Evolutionary conservation across 2,888 invertebrate species (phyloP), one percentile per base, ranked within the genome.

Genomic region (Rhaphigaster nebulosa): DNA sequence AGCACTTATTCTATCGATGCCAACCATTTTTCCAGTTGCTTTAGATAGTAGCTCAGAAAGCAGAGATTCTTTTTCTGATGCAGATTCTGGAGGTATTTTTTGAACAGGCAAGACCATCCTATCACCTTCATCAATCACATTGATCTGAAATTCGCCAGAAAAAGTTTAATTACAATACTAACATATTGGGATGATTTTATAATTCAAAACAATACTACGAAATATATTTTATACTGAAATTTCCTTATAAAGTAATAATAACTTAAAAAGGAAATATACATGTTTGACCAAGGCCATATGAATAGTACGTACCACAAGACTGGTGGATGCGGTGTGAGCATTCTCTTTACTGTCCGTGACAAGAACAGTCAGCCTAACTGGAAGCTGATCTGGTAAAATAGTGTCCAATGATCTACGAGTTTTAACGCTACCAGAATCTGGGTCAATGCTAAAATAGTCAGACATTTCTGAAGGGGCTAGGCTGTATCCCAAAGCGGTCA

Each of bases 1-100:
- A 1, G 96, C 95, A n/a, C 97, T 96, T n/a, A 98, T 95, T 92
- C 96, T 96, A 93, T 98, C 98, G 87, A 98, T 95, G 0, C 98
- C 97, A 6, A 97, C 96, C 23, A 98, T 95, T 12, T 97, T 94
- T 0, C 96, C 96, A 15, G 96, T 96, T 91, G 96, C 95, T 76
- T 96, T 96, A 93, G 97, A 96, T 20, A 97, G 94, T 0, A 96
- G 95, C 13, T 95, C 94, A 0, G 96, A 94, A 52, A 97, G 95
- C 65, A 95, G 95, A 92, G 93, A 93, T 23, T 95, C 94, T 18
- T 95, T 94, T 92, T 95, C 95, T 80, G 94, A 95, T 26, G 98
- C 95, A 1, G 95, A 94, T 92, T 97, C 97, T 0, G 97, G 96
- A 76, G 96, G 95, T 0, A 96, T 95, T 92, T 97, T 96, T 0